Conservation (phyloP, 2,797 vertebrate genomes). For the Mycteria americana region DNA sequence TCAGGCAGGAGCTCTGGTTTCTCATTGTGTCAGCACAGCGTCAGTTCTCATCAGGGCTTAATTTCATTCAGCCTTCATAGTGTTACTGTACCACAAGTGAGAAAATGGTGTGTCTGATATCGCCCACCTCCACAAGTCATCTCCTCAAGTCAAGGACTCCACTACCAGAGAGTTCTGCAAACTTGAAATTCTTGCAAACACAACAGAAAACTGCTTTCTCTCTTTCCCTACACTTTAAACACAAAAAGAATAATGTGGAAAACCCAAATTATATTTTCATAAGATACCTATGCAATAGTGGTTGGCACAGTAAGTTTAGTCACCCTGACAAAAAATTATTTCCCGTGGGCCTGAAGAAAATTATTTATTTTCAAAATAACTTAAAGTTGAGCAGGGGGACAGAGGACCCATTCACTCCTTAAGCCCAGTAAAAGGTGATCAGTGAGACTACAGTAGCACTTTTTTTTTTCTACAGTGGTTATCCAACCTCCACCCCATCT, state of each 20-base stretch:
- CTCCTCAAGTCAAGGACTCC: background rate
- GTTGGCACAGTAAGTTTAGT: background rate
- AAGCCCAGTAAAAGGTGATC: background rate
- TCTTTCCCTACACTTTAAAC: background rate
- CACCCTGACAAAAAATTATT: background rate
- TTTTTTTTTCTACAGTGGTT: background rate
- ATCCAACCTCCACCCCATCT: background rate
- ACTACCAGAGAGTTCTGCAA: background rate
- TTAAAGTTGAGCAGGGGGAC: background rate
- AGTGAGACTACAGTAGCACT: background rate
- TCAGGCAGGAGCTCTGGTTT: background rate
- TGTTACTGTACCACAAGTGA: background rate
- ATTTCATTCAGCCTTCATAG: background rate
- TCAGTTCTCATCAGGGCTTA: background rate
- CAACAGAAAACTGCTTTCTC: background rate
- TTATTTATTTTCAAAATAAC: background rate
- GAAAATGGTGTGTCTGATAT: background rate
- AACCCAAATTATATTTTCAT: background rate
- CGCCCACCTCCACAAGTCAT: background rate
- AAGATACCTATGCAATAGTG: background rate
- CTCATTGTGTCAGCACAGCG: background rate
- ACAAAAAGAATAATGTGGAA: background rate
- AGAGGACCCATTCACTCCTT: background rate
- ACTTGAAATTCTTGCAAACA: background rate
- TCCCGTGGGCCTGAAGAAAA: background rate